Base-by-base conservation (phyloP, 2,888 invertebrate genomes). In the Chrysolina haemoptera region DNA sequence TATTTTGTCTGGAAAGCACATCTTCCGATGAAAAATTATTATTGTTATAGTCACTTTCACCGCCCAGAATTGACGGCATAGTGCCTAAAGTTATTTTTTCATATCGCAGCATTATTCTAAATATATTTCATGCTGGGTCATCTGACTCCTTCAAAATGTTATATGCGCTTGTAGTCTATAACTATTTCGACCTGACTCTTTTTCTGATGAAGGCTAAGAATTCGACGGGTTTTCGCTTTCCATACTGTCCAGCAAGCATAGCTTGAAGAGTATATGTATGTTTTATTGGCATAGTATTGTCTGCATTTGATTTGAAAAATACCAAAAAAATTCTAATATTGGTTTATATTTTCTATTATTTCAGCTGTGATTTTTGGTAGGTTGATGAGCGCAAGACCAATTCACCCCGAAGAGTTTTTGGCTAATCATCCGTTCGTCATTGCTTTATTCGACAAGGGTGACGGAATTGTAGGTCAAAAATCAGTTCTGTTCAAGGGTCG, bases 341-440 rank as follows among this genome's bases (percentile, higher is more conserved):
- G 14, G 14, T 43, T 14, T 14, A 43, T 14, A 12, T 14, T 50
- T 50, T 50, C 9, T 50, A 18, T 16, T 18, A 50, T 50, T 50
- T 16, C 18, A 50, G 50, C 50, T 50, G 9, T 50, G 18, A 18
- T 43, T 43, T 14, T 50, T 12, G n/a, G 1, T 16, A 50, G n/a
- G 50, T 6, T 16, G 16, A 16, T 16, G 50, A 12, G n/a, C 8
- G 50, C 18, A n/a, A n/a, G 18, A 10, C 50, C 50, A 50, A 18
- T 3, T 8, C 10, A 50, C 48, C 59, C 70, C 4, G 70, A 79
- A 62, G 76, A 75, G 20, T 80, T 80, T 59, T 64, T 64, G 12
- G 80, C 76, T 12, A 78, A 82, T 69, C 78, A 79, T 72, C 79
- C 81, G 0, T 81, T 79, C 48, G 68, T 81, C 14, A 68, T 76